phyloP scores from a whole-genome alignment of 1,140 invertebrate species.

The Pygmarrhopalites habei region DNA sequence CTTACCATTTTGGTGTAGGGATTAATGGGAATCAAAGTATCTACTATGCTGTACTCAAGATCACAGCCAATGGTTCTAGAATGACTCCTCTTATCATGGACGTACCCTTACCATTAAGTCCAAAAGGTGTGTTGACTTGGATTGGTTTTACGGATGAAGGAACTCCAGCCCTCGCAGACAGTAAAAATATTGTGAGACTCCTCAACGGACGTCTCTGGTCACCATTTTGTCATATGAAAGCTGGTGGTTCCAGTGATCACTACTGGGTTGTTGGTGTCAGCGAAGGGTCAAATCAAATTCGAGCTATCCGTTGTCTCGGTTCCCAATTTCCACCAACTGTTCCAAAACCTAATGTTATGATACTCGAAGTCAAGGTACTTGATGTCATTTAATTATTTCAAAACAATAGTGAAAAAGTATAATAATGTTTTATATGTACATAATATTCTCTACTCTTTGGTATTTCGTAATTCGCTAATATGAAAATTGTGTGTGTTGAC shows the following conservation, averaged over 20 bases:
- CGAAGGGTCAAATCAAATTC: conserved; percentile 65
- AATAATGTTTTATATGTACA: too few species aligned
- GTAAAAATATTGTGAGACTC: conserved; percentile 58
- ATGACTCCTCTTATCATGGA: conserved; percentile 39
- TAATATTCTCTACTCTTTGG: too few species aligned
- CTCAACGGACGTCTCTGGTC: conserved; percentile 60
- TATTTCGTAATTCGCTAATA: too few species aligned
- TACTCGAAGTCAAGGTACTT: conserved; percentile 60
- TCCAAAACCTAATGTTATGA: conserved; percentile 70
- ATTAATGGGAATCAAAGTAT: conserved; percentile 47
- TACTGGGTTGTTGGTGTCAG: conserved; percentile 71
- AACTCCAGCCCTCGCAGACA: conserved; percentile 61
- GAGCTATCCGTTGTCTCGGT: conserved; percentile 80
- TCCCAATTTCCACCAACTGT: conserved; percentile 74
- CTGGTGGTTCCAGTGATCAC: conserved; percentile 60
- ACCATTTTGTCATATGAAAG: conserved; percentile 63
- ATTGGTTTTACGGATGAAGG: conserved; percentile 73
- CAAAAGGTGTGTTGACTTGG: conserved; percentile 66
- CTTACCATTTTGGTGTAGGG: conserved; percentile 64
- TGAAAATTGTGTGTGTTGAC: too few species aligned
- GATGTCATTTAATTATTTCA: conserved; percentile 2
- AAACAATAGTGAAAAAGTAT: conserved; percentile 4
- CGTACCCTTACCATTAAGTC: conserved; percentile 59
- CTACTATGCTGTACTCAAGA: conserved; percentile 43
- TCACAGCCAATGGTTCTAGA: conserved; percentile 35